These are phyloP conservation scores for Rhagonycha fulva DNA, from an alignment of 2,888 invertebrate species.

Conservation along the genomic window DNA sequence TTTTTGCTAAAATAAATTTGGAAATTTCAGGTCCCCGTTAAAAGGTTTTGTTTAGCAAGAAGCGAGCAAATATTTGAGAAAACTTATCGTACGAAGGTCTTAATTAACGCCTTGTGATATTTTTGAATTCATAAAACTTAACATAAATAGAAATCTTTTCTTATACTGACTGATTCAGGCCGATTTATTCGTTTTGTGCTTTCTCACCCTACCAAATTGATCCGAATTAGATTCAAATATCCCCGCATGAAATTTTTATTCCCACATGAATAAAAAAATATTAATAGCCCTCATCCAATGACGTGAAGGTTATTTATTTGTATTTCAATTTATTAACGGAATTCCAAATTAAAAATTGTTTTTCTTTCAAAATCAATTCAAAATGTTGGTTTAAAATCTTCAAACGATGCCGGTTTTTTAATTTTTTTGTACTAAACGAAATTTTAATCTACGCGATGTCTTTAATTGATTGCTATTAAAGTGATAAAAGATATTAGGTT, in stretches of 20 bases:
- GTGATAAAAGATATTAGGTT: constrained; percentile 1
- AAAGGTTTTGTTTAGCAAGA: not conserved
- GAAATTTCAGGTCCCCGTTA: not conserved
- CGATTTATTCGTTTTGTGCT: not conserved
- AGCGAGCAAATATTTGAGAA: not conserved
- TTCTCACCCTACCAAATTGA: not conserved
- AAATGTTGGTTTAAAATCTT: too few species aligned
- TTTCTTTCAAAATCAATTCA: not conserved
- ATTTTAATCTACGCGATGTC: not conserved
- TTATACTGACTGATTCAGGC: not conserved
- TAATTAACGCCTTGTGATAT: not conserved
- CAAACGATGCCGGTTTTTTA: too few species aligned
- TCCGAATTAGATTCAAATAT: not conserved
- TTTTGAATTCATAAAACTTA: not conserved
- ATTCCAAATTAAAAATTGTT: not conserved
- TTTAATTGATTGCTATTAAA: constrained; percentile 1
- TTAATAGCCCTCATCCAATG: not conserved
- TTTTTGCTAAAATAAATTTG: not conserved
- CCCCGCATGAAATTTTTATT: not conserved
- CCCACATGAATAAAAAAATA: not conserved
- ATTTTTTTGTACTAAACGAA: too few species aligned
- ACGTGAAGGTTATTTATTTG: not conserved
- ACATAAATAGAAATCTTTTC: too few species aligned
- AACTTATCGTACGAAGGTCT: not conserved
- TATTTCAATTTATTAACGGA: not conserved